Percentiles rank a stretch among this genome's conserved stretches.
These are phyloP conservation scores for Drosophila kuntzei DNA, from an alignment of 2,888 invertebrate genomes.

Conservation along the genomic window DNA sequence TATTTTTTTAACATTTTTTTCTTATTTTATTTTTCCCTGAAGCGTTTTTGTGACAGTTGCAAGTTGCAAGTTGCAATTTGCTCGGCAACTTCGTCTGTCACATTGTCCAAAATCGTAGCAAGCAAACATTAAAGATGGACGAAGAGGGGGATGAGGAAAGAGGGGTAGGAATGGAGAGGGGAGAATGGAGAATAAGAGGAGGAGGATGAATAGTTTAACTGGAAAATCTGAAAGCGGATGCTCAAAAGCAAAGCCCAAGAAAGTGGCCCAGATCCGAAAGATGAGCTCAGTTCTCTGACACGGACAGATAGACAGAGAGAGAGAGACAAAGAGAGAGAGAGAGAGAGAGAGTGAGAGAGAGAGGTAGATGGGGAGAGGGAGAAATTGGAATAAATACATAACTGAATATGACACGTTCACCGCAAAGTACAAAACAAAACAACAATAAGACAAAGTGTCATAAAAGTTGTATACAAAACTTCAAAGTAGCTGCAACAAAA, in stretches of 20 bases:
- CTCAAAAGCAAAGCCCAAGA: conserved; percentile 64
- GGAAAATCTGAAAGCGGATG: conserved; percentile 69
- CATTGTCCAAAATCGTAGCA: conserved; percentile 22
- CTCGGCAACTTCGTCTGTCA: conserved; percentile 20
- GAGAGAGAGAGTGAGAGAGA: background rate
- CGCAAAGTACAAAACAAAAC: conserved; percentile 73
- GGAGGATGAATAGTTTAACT: conserved; percentile 38
- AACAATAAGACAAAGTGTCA: conserved; percentile 80
- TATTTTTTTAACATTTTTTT: too few relatives aligned
- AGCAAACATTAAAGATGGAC: conserved; percentile 20
- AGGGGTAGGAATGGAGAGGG: background rate
- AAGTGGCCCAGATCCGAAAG: conserved; percentile 45
- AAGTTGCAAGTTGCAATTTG: conserved; percentile 38
- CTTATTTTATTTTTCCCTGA: conserved; percentile 60
- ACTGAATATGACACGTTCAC: conserved; percentile 78
- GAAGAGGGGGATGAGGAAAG: background rate
- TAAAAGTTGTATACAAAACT: conserved; percentile 80
- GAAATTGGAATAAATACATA: conserved; percentile 65
- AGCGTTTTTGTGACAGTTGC: conserved; percentile 70
- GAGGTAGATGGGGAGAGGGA: background rate
- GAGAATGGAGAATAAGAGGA: background rate
- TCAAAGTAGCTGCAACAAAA: conserved; percentile 71
- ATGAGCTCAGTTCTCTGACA: conserved; percentile 10
- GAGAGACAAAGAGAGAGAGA: background rate
- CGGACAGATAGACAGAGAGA: background rate